Percentiles rank a stretch among this genome's conserved stretches.
Evolutionary conservation across 64 coral and sea anemone species (phyloP).

Genomic region (Stichodactyla helianthus): DNA sequence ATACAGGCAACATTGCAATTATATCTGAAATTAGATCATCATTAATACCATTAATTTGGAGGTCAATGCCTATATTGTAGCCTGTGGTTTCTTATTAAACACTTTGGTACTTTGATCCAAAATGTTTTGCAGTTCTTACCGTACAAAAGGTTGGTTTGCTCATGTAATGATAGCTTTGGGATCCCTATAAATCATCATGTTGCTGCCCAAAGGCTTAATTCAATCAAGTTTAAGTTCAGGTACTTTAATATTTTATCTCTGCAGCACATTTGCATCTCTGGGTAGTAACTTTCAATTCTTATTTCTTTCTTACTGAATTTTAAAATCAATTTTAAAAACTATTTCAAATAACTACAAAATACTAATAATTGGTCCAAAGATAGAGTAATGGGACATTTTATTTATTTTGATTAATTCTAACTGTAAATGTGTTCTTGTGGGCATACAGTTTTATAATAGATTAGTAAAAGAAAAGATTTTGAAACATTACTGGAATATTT

Average conservation of each 20-base stretch:
- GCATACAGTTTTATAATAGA: too few species aligned
- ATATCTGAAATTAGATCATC: background rate
- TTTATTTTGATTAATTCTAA: too few species aligned
- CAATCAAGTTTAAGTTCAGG: background rate
- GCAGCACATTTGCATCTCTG: background rate
- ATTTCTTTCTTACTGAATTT: too few species aligned
- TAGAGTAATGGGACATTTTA: too few species aligned
- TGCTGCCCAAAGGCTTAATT: background rate
- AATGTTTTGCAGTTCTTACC: too few species aligned
- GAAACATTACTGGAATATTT: too few species aligned
- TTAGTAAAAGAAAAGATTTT: too few species aligned
- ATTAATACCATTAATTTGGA: background rate
- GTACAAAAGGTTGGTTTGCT: background rate
- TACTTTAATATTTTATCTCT: background rate
- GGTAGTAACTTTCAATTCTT: background rate
- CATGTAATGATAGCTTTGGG: background rate
- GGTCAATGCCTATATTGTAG: background rate
- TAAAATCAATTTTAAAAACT: too few species aligned
- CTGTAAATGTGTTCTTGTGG: too few species aligned
- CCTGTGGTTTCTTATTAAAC: background rate
- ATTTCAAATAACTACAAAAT: too few species aligned
- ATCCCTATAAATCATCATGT: background rate
- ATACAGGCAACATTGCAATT: background rate
- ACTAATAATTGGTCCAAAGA: too few species aligned
- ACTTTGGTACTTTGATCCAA: too few species aligned